Evolutionary conservation across 2,888 invertebrate genomes (phyloP).

Genomic region (Antheraea yamamai): DNA sequence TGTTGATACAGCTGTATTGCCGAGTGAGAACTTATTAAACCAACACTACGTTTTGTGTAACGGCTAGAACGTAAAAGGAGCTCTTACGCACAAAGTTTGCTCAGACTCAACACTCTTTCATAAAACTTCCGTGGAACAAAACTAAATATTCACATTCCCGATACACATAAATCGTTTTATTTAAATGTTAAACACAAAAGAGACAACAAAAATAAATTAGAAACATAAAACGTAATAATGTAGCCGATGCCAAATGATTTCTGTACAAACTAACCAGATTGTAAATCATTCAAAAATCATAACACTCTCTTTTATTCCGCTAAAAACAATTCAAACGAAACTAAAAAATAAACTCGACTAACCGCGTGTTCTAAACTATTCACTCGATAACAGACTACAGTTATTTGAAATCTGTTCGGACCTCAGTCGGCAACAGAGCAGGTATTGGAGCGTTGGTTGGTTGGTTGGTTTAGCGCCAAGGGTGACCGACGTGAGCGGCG

Average conservation of each 20-base stretch:
- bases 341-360: not conserved
- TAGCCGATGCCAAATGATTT: conserved; percentile 38
- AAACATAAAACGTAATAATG: conserved; percentile 29
- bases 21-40: conserved; percentile 21
- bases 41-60: conserved; percentile 33
- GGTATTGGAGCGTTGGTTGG: conserved; percentile 31
- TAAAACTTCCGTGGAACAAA: conserved; percentile 4
- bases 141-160: not conserved
- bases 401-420: conserved; percentile 7
- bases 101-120: conserved; percentile 7
- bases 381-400: not conserved
- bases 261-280: conserved; percentile 25
- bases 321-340: not conserved
- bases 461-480: conserved; percentile 61
- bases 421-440: conserved; percentile 35
- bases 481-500: conserved; percentile 58
- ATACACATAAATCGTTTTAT: not conserved
- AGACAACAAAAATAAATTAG: not conserved
- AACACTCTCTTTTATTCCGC: not conserved
- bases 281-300: conserved; percentile 27
- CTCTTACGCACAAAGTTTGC: conserved; percentile 20
- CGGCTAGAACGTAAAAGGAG: conserved; percentile 45
- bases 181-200: not conserved
- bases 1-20: conserved; percentile 20
- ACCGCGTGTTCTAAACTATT: conserved; percentile 3